phyloP scores from a whole-genome alignment of 2,113 vertebrate species.

The Sceloporus tristichus region DNA sequence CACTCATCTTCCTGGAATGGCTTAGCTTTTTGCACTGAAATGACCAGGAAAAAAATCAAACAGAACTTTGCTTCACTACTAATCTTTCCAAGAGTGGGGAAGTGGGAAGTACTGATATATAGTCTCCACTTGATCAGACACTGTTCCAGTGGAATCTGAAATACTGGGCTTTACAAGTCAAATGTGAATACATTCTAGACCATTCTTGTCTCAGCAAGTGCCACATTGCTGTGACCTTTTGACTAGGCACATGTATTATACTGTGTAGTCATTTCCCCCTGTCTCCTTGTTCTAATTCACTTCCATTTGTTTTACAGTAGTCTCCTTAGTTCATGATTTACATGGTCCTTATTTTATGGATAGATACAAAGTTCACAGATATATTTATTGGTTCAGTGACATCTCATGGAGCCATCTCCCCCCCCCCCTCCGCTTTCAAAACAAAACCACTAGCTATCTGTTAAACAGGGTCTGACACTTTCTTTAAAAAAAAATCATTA shows the following conservation, averaged over 20 bases:
- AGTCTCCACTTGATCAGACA: background rate
- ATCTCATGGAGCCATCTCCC: constrained; percentile 45
- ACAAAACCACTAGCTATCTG: constrained; percentile 36
- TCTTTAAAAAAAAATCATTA: constrained; percentile 45
- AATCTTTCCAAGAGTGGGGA: background rate
- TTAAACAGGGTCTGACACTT: constrained; percentile 43
- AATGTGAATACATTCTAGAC: constrained; percentile 18
- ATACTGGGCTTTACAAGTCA: rapidly evolving
- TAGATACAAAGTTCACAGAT: background rate
- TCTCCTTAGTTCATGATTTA: constrained; percentile 59
- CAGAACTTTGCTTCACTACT: constrained; percentile 38
- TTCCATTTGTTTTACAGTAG: constrained; percentile 55
- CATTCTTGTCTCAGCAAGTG: background rate
- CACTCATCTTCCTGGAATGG: constrained; percentile 3
- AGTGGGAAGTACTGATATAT: background rate
- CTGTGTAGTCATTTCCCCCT: constrained; percentile 39
- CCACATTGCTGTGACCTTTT: constrained; percentile 16
- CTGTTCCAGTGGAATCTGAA: background rate
- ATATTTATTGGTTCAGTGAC: constrained; percentile 54
- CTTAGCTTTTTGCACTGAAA: constrained; percentile 2
- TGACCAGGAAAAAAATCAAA: constrained; percentile 3
- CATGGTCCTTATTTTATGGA: constrained; percentile 62
- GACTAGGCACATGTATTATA: background rate
- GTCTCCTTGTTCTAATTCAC: constrained; percentile 10
- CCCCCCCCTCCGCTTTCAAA: background rate